Conservation (phyloP, 2,888 invertebrate genomes). For the Pristionchus mayeri region DNA sequence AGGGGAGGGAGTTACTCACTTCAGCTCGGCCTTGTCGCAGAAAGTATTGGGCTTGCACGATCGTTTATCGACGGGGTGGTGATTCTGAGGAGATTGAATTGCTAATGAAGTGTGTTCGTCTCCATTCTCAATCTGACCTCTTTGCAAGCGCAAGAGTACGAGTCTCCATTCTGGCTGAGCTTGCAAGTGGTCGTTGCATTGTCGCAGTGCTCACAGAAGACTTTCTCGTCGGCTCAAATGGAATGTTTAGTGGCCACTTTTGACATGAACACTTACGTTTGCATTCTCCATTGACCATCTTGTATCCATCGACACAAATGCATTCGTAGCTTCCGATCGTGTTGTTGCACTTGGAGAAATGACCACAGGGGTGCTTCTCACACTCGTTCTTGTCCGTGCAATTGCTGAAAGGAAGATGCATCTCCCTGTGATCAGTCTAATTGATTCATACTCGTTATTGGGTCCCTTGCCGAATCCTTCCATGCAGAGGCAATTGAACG, state of each 20-base stretch:
- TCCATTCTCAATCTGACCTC: neutral
- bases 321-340: slow-evolving; percentile 36
- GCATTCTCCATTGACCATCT: slow-evolving; percentile 8
- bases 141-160: slow-evolving; percentile 35
- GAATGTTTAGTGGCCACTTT: neutral
- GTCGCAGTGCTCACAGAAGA: slow-evolving; percentile 42
- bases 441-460: neutral
- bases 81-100: neutral
- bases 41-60: slow-evolving; percentile 25
- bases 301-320: slow-evolving; percentile 18
- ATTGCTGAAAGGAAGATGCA: neutral
- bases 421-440: neutral
- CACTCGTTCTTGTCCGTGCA: slow-evolving; percentile 39
- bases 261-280: neutral
- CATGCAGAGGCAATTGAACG: slow-evolving; percentile 41
- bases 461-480: neutral
- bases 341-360: slow-evolving; percentile 20
- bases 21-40: slow-evolving; percentile 47
- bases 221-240: slow-evolving; percentile 2
- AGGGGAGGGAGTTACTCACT: neutral
- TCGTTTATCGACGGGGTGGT: neutral
- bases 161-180: neutral
- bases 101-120: no score
- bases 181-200: slow-evolving; percentile 20
- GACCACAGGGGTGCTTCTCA: neutral